Evolutionary conservation across 2,888 invertebrate species (phyloP), one percentile per base, ranked within the genome.

Genomic region (Sesamia inferens): DNA sequence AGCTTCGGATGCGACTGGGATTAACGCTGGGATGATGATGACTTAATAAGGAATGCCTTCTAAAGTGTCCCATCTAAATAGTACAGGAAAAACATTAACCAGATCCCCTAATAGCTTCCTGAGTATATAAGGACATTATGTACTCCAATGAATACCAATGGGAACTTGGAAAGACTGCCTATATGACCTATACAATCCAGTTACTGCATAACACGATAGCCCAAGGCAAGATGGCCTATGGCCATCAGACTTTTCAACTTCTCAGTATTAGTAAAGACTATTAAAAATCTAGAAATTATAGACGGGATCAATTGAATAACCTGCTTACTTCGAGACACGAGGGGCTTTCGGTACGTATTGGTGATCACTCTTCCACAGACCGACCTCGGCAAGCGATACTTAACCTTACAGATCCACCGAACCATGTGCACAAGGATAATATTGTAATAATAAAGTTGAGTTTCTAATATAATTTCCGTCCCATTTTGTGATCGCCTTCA

Each of bases 401-500:
- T 19, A 31, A 58, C 31, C 16, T 58, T 58, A 5, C 31, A 58
- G 58, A 31, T 58, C 58, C 10, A 58, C 58, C 19, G 58, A 58
- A 0, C 31, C 10, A 58, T 31, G 31, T 58, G 10, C 31, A 62
- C 68, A 73, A 75, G 75, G 68, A 65, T 68, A 72, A 31, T n/a
- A 70, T 14, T n/a, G 31, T 14, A 58, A 24, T 24, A 61, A 57
- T 62, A 71, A 71, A 64, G 24, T 24, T 55, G 57, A 62, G 57
- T 65, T 75, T 79, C 79, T 81, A 66, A 79, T 78, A 77, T 73
- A 74, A 79, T 89, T 85, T 88, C 87, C 88, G 86, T 88, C 84
- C 85, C 83, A 85, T 90, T 89, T 90, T 84, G 87, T 86, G 91
- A 89, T 92, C 86, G 88, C 90, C 90, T 91, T 92, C 87, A 77